Base-by-base conservation (phyloP, 2,888 invertebrate genomes). In the Pegoplata infirma region DNA sequence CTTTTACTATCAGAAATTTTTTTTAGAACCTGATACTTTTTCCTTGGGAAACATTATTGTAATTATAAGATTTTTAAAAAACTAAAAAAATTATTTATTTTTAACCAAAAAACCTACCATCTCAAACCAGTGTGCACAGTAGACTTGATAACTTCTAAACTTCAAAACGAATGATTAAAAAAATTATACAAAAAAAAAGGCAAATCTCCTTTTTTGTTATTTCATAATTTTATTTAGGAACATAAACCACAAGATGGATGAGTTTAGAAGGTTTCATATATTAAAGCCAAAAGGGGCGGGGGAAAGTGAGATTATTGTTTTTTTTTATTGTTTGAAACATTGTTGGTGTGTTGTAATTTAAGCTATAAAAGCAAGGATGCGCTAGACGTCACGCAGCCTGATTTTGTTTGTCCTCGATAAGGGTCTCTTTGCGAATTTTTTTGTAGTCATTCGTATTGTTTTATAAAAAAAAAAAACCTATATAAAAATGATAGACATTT, bases 331-430 rank as follows among this genome's bases (percentile, higher is more conserved):
- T 25, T n/a, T n/a, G n/a, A n/a, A n/a, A n/a, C n/a, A n/a, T 32
- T 10, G 32, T 10, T 32, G 32, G n/a, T 40, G 36, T 40, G 12
- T 32, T 66, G 16, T 59, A 44, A 66, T 47, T 21, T 46, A 64
- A 59, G 21, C 32, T 32, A 53, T 51, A 17, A 59, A 49, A 55
- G 55, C 76, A 76, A 76, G 72, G 72, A 76, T 76, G 55, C 53
- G 47, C 76, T 28, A 72, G 76, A 76, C 76, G 76, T 76, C 76
- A 76, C 49, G 72, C 61, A 72, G 76, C 66, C 67, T 76, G 67
- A 47, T 49, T 56, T 69, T 25, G 47, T 68, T 68, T 44, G 63
- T 55, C 75, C 68, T 75, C 75, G 63, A 56, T 36, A 72, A 55
- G 59, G 25, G 46, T 32, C 58, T 61, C 63, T 69, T 64, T 64